Evolutionary conservation across 1,140 invertebrate genomes (phyloP), one percentile per base, ranked within the genome.

Genomic region (Drosophila leontia): DNA sequence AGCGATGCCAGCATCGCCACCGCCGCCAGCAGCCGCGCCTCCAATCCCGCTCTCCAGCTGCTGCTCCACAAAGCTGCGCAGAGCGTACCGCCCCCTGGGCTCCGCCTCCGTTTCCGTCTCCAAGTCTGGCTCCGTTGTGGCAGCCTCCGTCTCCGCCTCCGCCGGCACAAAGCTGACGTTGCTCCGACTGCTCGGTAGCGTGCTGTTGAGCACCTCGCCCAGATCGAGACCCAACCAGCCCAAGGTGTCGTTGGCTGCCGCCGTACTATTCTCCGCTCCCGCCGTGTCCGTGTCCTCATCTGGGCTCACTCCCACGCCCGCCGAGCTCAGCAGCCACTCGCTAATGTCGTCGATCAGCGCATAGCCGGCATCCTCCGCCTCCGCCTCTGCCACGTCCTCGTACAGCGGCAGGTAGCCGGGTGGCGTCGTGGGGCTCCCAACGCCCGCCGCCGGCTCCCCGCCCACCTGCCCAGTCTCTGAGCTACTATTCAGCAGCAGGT

Each of bases 311-410:
- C 64, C 79, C 17, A 56, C 56, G 42, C 58, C 77, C 34, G 29
- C 64, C 12, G 70, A 68, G 45, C 84, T 68, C 26, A 90, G 55
- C 58, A 90, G 78, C 85, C 85, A 90, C 15, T 90, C 85, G 47
- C 85, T 90, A 37, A 90, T 90, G 60, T 90, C 85, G 35, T 90
- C 85, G 53, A 90, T 90, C 47, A 90, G 53, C 58, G 85, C 81
- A 34, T 90, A 88, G 58, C 85, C 82, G 11, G 67, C 86, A n/a
- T 90, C 78, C 39, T 84, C 84, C n/a, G 61, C 75, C 29, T 55
- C 82, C 32, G 69, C 74, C 45, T 78, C 67, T 41, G 41, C 41
- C 47, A 59, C 45, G n/a, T 88, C 86, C 26, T 88, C 86, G 60
- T 90, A 88, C 34, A 85, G 70, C 48, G 87, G 69, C 57, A 82